A percentile compares a stretch with the other conserved stretches of the same genome.
phyloP scores from a whole-genome alignment of 2,113 vertebrate species.

The Cyrtonyx montezumae region DNA sequence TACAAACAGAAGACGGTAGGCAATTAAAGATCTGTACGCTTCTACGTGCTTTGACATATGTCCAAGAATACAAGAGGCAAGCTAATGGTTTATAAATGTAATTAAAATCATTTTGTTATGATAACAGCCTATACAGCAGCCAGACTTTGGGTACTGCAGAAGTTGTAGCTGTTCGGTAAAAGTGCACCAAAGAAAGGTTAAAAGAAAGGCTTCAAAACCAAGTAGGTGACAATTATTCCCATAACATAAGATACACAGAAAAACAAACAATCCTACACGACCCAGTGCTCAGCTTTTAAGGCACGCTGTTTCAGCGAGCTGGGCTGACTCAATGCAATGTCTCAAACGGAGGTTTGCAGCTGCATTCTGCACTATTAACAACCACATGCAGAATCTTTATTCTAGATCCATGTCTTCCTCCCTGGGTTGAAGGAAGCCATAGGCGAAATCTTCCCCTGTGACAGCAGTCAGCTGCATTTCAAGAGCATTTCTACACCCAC shows the following conservation, averaged over 20 bases:
- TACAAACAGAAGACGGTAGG: neutral
- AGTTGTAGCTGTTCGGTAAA: neutral
- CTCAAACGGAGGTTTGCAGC: neutral
- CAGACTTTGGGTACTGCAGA: neutral
- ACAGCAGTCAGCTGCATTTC: neutral
- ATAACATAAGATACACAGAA: neutral
- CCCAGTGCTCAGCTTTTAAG: neutral
- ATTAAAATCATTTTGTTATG: accelerated
- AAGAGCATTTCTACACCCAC: neutral
- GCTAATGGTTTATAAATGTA: neutral
- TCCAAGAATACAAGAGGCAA: neutral
- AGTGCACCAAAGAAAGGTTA: neutral
- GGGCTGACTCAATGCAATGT: neutral
- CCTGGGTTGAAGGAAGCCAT: neutral
- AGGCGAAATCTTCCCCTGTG: neutral
- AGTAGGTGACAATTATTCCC: neutral
- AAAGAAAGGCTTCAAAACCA: neutral
- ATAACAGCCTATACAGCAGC: neutral
- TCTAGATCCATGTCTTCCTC: neutral
- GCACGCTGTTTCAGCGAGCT: neutral
- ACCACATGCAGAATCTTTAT: neutral
- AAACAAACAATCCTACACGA: neutral
- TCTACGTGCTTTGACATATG: neutral
- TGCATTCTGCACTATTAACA: neutral
- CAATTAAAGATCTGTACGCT: neutral